phyloP scores from a whole-genome alignment of 2,888 invertebrate species.

The Pristionchus fissidentatus region DNA sequence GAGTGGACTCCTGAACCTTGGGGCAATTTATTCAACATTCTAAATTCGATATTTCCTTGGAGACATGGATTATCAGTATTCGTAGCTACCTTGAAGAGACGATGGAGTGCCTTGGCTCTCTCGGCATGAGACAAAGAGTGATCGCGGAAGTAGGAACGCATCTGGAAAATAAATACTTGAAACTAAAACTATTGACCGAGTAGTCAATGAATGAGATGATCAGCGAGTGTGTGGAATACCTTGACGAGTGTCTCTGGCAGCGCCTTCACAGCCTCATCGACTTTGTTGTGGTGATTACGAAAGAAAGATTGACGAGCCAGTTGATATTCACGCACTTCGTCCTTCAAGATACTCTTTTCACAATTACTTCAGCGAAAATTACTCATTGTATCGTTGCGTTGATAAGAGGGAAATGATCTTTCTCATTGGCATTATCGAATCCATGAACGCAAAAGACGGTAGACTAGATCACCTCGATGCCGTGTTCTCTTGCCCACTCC shows the following conservation, averaged over 20 bases:
- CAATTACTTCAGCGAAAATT: not conserved
- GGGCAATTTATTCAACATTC: too few species aligned
- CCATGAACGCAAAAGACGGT: not conserved
- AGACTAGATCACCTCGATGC: not conserved
- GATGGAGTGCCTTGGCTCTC: not conserved
- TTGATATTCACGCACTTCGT: not conserved
- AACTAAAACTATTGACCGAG: too few species aligned
- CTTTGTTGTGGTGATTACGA: not conserved
- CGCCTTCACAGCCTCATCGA: not conserved
- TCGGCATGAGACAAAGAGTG: not conserved
- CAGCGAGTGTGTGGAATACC: not conserved
- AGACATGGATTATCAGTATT: too few species aligned
- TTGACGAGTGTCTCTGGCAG: constrained; percentile 3
- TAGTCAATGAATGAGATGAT: not conserved
- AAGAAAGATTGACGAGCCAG: not conserved
- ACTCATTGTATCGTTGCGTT: too few species aligned
- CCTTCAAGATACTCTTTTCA: not conserved
- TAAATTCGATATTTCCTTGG: too few species aligned
- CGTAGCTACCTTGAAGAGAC: constrained; percentile 14
- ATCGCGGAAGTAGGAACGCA: constrained; percentile 14
- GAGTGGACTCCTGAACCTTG: too few species aligned
- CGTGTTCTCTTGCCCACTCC: not conserved
- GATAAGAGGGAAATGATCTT: too few species aligned
- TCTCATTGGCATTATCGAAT: not conserved
- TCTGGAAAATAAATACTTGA: not conserved